phyloP scores from a whole-genome alignment of 1,140 invertebrate genomes.

The Pectinophora gossypiella region DNA sequence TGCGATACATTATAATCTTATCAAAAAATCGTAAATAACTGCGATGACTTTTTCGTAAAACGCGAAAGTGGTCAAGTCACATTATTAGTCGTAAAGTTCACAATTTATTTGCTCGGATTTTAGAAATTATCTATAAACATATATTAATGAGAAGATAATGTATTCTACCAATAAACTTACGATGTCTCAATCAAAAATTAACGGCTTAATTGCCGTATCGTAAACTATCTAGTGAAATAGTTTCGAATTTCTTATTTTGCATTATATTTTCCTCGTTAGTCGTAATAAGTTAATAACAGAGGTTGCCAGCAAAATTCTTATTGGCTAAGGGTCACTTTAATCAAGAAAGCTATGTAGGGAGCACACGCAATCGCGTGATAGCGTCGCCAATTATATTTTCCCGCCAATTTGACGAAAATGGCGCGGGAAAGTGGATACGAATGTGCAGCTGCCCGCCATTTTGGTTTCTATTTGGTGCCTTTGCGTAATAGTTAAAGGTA shows the following conservation, averaged over 20 bases:
- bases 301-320: no score
- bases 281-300: no score
- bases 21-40: no score
- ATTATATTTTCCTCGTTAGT: neutral
- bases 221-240: neutral
- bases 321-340: constrained; percentile 7
- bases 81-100: neutral
- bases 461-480: neutral
- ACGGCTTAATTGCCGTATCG: neutral
- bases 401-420: constrained; percentile 48
- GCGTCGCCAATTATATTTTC: constrained; percentile 31
- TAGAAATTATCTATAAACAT: neutral
- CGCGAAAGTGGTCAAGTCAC: neutral
- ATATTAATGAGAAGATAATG: no score
- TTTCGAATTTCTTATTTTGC: constrained; percentile 11
- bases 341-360: constrained; percentile 15
- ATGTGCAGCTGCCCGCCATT: constrained; percentile 25
- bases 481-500: constrained; percentile 7
- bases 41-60: neutral
- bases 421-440: constrained; percentile 33
- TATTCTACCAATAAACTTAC: neutral
- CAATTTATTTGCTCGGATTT: neutral
- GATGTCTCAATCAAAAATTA: neutral
- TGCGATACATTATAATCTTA: no score
- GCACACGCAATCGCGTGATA: constrained; percentile 42